phyloP scores from a whole-genome alignment of 2,797 vertebrate genomes.

The Myiothlypis chrysogaster region DNA sequence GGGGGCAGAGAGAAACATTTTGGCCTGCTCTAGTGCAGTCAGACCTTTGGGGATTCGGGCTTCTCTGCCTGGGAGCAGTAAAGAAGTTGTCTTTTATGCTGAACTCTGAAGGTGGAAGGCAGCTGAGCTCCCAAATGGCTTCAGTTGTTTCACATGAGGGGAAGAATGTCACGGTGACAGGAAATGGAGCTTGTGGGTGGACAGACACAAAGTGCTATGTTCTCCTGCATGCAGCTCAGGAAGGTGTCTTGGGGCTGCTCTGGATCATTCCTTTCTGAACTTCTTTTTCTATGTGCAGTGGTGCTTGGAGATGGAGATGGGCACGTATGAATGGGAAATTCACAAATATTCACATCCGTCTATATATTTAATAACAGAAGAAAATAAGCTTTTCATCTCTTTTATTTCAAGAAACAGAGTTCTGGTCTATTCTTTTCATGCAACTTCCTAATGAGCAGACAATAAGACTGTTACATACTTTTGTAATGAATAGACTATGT shows the following conservation, averaged over 20 bases:
- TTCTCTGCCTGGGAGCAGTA: neutral
- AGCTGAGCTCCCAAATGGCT: neutral
- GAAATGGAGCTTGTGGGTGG: neutral
- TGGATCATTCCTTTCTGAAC: neutral
- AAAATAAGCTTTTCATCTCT: neutral
- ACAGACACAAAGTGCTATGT: neutral
- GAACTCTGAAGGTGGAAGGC: neutral
- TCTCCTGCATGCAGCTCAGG: neutral
- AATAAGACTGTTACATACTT: conserved; percentile 12
- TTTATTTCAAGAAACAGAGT: neutral
- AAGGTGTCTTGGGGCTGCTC: neutral
- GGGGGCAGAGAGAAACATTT: neutral
- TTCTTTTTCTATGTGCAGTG: neutral
- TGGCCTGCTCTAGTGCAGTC: neutral
- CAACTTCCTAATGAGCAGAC: conserved; percentile 14
- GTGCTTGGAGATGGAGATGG: neutral
- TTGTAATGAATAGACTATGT: neutral
- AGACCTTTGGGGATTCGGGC: neutral
- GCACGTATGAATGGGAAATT: neutral
- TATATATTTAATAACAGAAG: neutral
- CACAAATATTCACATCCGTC: neutral
- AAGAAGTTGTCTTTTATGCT: neutral
- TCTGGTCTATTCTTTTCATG: neutral
- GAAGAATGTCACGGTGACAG: neutral
- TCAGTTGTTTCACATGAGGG: neutral